Conservation (phyloP, 2,113 vertebrate genomes). For the Cavia aperea region DNA sequence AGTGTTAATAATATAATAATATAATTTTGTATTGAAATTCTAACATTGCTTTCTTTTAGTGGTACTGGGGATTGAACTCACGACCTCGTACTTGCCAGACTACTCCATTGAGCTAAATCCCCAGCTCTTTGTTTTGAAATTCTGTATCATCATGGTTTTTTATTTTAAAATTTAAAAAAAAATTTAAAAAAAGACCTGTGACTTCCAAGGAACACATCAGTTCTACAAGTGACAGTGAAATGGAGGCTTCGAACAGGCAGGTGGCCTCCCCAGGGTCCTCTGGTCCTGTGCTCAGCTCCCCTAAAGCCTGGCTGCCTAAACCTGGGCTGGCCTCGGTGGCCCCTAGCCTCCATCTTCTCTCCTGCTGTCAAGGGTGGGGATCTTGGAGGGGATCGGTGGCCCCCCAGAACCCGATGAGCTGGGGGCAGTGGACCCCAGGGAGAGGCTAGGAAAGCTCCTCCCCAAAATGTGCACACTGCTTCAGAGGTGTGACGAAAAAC, state of each 20-base stretch:
- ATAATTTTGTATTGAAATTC: too few species aligned
- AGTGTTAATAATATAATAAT: too few species aligned
- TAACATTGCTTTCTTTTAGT: too few species aligned
- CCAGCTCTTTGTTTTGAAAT: too few species aligned
- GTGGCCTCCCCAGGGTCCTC: background rate
- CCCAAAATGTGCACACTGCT: background rate
- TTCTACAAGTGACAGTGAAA: background rate
- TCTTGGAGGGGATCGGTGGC: background rate
- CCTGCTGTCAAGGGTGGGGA: background rate
- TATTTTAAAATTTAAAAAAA: too few species aligned
- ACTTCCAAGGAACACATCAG: background rate
- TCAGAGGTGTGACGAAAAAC: background rate
- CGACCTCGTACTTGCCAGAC: too few species aligned
- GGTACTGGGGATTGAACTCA: too few species aligned
- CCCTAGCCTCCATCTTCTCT: background rate
- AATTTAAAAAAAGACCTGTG: background rate
- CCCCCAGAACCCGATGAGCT: background rate
- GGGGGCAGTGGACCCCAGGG: background rate
- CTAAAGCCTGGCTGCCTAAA: background rate
- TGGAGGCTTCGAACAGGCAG: background rate
- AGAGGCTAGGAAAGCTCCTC: background rate
- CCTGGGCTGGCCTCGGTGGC: background rate
- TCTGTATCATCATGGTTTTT: too few species aligned
- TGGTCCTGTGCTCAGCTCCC: background rate
- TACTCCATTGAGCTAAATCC: too few species aligned